Percentiles rank a stretch among this genome's conserved stretches.
Conservation (phyloP, 2,888 invertebrate species). For the Brachylomia viminalis region DNA sequence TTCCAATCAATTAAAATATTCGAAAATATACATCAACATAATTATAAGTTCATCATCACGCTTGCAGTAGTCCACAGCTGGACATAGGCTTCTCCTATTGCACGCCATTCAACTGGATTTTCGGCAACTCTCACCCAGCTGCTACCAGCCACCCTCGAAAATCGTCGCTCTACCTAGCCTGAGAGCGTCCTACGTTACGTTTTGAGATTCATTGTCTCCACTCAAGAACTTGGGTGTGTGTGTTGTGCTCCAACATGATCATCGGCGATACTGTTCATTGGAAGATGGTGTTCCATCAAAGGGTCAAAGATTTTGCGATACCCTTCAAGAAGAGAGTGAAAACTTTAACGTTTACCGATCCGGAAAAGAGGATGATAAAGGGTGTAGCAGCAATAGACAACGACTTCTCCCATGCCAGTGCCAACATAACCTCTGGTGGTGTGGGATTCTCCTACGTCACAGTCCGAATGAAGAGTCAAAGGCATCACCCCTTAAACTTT, state of each 20-base stretch:
- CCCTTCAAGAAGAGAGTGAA: conserved; percentile 87
- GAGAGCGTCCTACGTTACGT: too few relatives aligned
- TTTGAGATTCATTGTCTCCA: too few relatives aligned
- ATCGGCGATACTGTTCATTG: conserved; percentile 86
- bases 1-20: background rate
- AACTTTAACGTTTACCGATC: conserved; percentile 81
- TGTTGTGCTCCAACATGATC: conserved; percentile 83
- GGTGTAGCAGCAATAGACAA: conserved; percentile 86
- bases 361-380: conserved; percentile 86
- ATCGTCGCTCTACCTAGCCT: too few relatives aligned
- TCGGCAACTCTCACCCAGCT: too few relatives aligned
- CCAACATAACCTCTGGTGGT: conserved; percentile 86
- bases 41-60: background rate
- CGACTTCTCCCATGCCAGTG: conserved; percentile 87
- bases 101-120: too few relatives aligned
- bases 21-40: background rate
- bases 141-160: too few relatives aligned
- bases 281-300: conserved; percentile 88
- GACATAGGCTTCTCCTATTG: too few relatives aligned
- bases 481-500: conserved; percentile 87
- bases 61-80: too few relatives aligned
- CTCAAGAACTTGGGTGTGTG: conserved; percentile 71
- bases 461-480: conserved; percentile 87
- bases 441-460: conserved; percentile 84
- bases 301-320: conserved; percentile 87